Evolutionary conservation across 2,797 vertebrate species (phyloP), one percentile per base, ranked within the genome.

Genomic region (Antrozous pallidus): DNA sequence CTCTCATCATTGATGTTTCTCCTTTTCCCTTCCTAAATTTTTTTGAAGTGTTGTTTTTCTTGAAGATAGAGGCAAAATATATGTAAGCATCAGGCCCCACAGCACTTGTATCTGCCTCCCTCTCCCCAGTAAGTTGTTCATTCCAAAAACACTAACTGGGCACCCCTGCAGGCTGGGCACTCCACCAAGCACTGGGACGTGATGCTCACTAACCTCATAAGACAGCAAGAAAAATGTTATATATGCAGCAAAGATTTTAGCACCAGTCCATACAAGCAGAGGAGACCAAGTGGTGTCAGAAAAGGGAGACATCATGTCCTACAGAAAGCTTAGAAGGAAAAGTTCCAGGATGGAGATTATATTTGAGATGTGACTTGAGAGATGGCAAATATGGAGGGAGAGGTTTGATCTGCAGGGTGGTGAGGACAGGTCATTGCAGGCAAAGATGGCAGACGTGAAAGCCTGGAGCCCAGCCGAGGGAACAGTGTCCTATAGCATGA

Each of bases 401-500:
- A 47, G 9, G 8, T 10, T 5, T 75, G 40, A 7, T 3, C 79
- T 61, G 17, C 12, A 26, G 13, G 63, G 28, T 8, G 13, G 7
- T 3, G 1, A 51, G 26, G 28, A 33, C 4, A 58, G 33, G 42
- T 24, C 88, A 13, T n/a, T n/a, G 5, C 42, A 26, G 75, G 24
- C 24, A 49, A n/a, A 67, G 42, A 4, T 2, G 13, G 16, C 0
- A 2, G 16, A 10, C 5, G 0, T 2, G 22, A 71, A 56, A 33
- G 31, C 24, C 56, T 65, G 38, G 33, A n/a, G 9, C 1, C 17
- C 1, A 65, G 5, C 1, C 0, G 33, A 33, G 1, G 20, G 2
- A 6, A 4, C 11, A 36, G 33, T 1, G 1, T 12, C 31, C 83
- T 47, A 16, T 45, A 36, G 22, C 10, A 38, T 1, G 2, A 26